Evolutionary conservation across 2,797 vertebrate genomes (phyloP), one percentile per base, ranked within the genome.

Genomic region (Lagodon rhomboides): DNA sequence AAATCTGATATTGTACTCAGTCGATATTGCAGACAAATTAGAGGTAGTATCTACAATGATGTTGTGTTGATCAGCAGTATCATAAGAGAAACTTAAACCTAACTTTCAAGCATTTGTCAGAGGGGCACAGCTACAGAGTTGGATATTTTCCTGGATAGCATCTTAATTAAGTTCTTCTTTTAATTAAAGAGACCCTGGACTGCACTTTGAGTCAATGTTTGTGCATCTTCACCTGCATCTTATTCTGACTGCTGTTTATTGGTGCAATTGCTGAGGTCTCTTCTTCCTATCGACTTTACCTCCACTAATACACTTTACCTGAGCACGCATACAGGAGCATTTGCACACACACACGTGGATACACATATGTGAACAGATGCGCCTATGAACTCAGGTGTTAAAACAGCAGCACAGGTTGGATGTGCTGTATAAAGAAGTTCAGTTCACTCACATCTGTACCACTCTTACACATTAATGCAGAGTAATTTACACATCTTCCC

Each of bases 91-190:
- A n/a, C n/a, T n/a, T n/a, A n/a, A n/a, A 69, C 55, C 5, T 60
- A 51, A 49, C 59, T 56, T 60, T 51, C 13, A 81, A 76, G 62
- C 34, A 44, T 84, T 70, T 79, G 50, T 77, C 60, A 60, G 58
- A 18, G 60, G 41, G 55, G 50, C 62, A 73, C 30, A 85, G 75
- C 20, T 75, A 56, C 55, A 23, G 56, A 41, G 53, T 60, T 77
- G 27, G 53, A 49, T 69, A 25, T 63, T 80, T 79, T 77, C 85
- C 75, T 81, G 56, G 80, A 87, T 84, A 82, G 43, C 54, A 87
- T 90, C 82, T 89, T 88, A 87, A 92, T 90, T 68, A 87, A 86
- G 58, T 75, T 68, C 11, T 16, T 20, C 72, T 82, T 90, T 83
- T 88, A 91, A 91, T 92, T 91, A 90, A 89, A 83, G 41, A 60